Evolutionary conservation across 2,888 invertebrate species (phyloP).

Genomic region (Cheilosia variabilis): DNA sequence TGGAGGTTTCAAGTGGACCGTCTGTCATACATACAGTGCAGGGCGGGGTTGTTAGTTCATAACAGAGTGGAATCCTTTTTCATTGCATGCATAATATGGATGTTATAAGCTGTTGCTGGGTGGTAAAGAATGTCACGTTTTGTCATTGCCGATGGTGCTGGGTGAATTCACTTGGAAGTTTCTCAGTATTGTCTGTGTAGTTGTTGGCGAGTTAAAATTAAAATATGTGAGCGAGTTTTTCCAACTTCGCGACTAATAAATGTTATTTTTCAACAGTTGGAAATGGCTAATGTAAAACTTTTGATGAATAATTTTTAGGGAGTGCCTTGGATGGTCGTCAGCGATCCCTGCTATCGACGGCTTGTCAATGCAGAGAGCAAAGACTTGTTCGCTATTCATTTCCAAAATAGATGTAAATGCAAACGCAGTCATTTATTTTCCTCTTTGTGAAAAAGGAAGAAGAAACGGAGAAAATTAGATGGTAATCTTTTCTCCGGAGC

Average conservation of each 20-base stretch:
- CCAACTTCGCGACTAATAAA: neutral
- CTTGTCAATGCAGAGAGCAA: too few relatives aligned
- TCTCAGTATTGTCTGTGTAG: neutral
- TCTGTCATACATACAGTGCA: conserved; percentile 41
- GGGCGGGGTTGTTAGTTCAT: conserved; percentile 59
- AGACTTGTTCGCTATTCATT: too few relatives aligned
- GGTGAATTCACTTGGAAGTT: neutral
- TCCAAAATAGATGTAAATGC: too few relatives aligned
- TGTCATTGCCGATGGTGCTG: conserved; percentile 17
- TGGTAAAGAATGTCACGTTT: conserved; percentile 44
- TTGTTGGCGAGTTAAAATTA: neutral
- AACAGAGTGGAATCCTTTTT: conserved; percentile 61
- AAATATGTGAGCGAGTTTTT: neutral
- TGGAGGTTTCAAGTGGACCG: conserved; percentile 62
- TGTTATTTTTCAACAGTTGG: too few relatives aligned
- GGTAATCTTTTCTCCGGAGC: too few relatives aligned
- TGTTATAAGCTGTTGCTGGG: conserved; percentile 31
- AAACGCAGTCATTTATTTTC: too few relatives aligned
- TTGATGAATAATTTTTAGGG: neutral
- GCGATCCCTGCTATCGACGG: too few relatives aligned
- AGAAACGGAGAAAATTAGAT: too few relatives aligned
- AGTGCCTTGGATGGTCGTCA: too few relatives aligned
- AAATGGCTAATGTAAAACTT: neutral
- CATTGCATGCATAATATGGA: conserved; percentile 60
- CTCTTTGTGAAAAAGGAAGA: too few relatives aligned